Conservation (phyloP, 2,113 vertebrate genomes). For the Romanogobio albipinnatus region DNA sequence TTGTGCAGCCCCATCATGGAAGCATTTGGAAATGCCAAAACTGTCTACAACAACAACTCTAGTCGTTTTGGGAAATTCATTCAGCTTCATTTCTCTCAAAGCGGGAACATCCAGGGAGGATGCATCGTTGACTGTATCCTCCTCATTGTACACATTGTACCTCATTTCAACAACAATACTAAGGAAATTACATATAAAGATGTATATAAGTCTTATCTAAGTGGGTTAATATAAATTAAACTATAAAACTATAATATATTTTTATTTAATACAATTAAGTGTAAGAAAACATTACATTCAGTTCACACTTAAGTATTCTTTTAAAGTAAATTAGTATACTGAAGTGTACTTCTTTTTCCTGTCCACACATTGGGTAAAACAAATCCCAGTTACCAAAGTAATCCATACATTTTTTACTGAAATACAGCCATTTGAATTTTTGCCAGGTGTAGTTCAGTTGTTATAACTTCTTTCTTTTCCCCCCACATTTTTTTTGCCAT, state of each 20-base stretch:
- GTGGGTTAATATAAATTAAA: neutral
- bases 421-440: neutral
- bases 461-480: no score
- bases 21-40: slow-evolving; percentile 91
- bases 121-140: slow-evolving; percentile 94
- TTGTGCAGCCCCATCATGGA: slow-evolving; percentile 87
- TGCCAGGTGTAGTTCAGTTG: no score
- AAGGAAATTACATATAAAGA: no score
- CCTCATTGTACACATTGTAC: slow-evolving; percentile 12
- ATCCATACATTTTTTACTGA: neutral
- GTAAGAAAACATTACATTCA: neutral
- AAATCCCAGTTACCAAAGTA: neutral
- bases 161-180: no score
- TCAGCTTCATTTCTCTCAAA: slow-evolving; percentile 89
- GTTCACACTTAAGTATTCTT: no score
- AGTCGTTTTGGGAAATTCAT: slow-evolving; percentile 94
- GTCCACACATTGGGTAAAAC: no score
- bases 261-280: neutral
- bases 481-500: neutral
- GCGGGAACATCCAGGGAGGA: slow-evolving; percentile 91
- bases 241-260: neutral
- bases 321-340: no score
- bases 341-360: no score
- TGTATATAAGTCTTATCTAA: neutral
- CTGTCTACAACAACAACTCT: slow-evolving; percentile 94